These are phyloP conservation scores for Lates japonicus DNA, from an alignment of 2,797 vertebrate species.

Conservation along the genomic window DNA sequence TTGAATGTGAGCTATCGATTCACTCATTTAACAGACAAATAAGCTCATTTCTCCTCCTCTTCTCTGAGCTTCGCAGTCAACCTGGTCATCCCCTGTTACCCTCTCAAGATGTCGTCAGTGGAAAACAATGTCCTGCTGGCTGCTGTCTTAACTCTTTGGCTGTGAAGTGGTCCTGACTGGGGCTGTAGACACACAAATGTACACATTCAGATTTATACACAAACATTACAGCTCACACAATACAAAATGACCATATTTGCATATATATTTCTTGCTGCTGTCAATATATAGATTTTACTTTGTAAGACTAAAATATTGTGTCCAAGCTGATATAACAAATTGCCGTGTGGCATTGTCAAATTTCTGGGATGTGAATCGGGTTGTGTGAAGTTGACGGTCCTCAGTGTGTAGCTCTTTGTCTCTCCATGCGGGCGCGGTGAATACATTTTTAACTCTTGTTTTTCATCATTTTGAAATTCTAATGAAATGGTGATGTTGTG, in stretches of 20 bases:
- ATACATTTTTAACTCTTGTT: slow-evolving; percentile 86
- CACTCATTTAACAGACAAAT: slow-evolving; percentile 23
- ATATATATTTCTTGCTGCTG: background rate
- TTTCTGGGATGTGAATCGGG: slow-evolving; percentile 28
- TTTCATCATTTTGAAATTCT: slow-evolving; percentile 80
- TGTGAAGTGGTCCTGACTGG: background rate
- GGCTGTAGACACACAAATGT: background rate
- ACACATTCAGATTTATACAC: slow-evolving; percentile 24
- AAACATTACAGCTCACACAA: background rate
- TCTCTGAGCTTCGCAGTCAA: background rate
- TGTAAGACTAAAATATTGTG: background rate
- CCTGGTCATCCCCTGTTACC: background rate
- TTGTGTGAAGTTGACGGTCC: background rate
- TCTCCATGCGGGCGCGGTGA: slow-evolving; percentile 72
- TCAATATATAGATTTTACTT: background rate
- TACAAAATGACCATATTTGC: background rate
- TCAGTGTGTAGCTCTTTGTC: slow-evolving; percentile 73
- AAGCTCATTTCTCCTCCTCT: background rate
- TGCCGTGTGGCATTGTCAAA: slow-evolving; percentile 65
- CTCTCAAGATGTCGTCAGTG: background rate
- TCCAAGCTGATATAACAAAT: background rate
- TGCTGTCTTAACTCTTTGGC: background rate
- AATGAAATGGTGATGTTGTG: slow-evolving; percentile 89
- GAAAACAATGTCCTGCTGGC: background rate
- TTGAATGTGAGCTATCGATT: slow-evolving; percentile 11